Evolutionary conservation across 2,888 invertebrate species (phyloP), one percentile per base, ranked within the genome.

Genomic region (Lysandra coridon): DNA sequence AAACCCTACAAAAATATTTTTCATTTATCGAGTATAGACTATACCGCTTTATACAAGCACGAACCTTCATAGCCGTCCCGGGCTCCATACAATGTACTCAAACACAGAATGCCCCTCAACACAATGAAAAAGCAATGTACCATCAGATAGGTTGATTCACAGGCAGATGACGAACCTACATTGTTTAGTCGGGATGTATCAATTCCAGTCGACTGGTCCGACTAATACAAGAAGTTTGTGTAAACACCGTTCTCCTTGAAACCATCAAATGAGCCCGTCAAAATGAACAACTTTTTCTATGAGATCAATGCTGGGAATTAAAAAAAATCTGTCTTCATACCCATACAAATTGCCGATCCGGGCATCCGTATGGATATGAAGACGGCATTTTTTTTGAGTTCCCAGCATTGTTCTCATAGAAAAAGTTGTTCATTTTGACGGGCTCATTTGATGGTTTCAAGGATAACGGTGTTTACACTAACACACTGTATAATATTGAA

Each of bases 121-220:
- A 84, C 82, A 81, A 83, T 84, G 84, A 86, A 87, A 86, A 90
- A 91, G 90, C 89, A 85, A 86, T 88, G 87, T 87, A 90, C 88
- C 88, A 82, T 83, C 86, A 57, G 4, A 17, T 17, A 12, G 14
- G 4, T 57, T 14, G 4, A 57, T 17, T 57, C 17, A 53, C 12
- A 53, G 57, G 57, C 17, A 57, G 17, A 17, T 57, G 57, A 17
- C 4, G 57, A 17, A 57, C 57, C 53, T 12, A 53, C 4, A 3
- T 49, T 44, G 6, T 7, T 49, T 12, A 49, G 49, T 49, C 10
- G 17, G 57, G 4, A 17, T 53, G 14, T 53, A 4, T 14, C 53
- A 14, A 53, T 14, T 53, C 53, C 53, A 53, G 53, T 53, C 14
- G 53, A 53, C 53, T 3, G 14, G 17, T 17, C 57, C 17, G 57